Conservation (phyloP, 1,140 invertebrate genomes). For the Argopecten irradians region DNA sequence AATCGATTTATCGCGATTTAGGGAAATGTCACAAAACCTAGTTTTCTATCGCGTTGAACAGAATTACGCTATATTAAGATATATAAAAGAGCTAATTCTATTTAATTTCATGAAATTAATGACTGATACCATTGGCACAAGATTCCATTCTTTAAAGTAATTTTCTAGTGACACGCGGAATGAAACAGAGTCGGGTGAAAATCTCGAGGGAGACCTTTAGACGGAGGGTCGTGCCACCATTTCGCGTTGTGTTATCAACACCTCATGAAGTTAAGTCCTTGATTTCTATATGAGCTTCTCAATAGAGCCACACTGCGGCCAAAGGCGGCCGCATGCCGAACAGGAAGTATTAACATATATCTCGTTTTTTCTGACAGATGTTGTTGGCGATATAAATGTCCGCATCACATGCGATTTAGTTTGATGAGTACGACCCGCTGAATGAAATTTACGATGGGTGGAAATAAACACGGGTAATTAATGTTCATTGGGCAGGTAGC, state of each 20-base stretch:
- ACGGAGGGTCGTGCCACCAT: neutral
- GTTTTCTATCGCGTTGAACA: neutral
- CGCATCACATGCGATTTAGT: slow-evolving; percentile 8
- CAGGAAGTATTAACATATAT: neutral
- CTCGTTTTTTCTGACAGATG: neutral
- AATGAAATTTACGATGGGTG: slow-evolving; percentile 15
- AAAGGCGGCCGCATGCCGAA: neutral
- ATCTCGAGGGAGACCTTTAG: neutral
- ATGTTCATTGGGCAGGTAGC: slow-evolving; percentile 12
- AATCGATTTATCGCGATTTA: slow-evolving; percentile 23
- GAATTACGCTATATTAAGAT: slow-evolving; percentile 16
- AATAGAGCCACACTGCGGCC: neutral
- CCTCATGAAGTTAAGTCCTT: neutral
- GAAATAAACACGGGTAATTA: slow-evolving; percentile 17
- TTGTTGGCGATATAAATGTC: slow-evolving; percentile 1
- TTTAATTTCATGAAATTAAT: slow-evolving; percentile 19
- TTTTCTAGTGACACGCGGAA: neutral
- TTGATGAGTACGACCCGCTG: slow-evolving; percentile 14
- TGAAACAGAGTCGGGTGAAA: neutral
- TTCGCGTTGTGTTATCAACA: neutral
- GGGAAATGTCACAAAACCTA: neutral
- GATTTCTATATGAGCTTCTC: neutral
- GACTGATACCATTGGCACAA: neutral
- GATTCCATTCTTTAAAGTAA: neutral
- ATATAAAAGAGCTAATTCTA: neutral